A percentile compares a stretch with the other conserved stretches of the same genome.
Evolutionary conservation across 2,113 vertebrate species (phyloP).

Genomic region (Puma concolor): DNA sequence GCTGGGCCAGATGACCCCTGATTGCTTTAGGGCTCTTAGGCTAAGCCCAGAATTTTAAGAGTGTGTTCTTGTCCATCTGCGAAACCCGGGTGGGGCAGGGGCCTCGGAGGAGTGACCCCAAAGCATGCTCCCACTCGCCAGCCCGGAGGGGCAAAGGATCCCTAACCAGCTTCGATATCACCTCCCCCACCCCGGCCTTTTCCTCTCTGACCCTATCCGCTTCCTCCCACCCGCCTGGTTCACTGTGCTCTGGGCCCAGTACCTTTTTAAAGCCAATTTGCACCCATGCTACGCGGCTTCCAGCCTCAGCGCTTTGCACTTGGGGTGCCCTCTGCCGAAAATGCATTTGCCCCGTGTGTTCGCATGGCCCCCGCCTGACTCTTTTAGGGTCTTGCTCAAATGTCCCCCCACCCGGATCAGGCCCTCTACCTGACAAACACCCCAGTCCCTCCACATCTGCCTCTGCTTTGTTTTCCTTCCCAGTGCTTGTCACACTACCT

Average conservation of each 20-base stretch:
- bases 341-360: too few relatives aligned
- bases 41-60: neutral
- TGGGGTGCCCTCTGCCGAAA: neutral
- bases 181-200: neutral
- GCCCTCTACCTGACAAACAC: neutral
- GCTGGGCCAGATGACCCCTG: neutral
- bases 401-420: neutral
- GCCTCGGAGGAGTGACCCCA: neutral
- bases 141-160: neutral
- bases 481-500: accelerated
- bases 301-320: neutral
- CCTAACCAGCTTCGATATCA: neutral
- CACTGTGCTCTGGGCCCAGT: neutral
- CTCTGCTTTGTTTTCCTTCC: neutral
- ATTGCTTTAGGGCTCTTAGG: neutral
- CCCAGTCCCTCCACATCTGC: too few relatives aligned
- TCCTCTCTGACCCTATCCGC: neutral
- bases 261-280: neutral
- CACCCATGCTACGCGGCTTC: too few relatives aligned
- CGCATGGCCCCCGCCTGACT: accelerated
- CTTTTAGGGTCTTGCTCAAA: neutral
- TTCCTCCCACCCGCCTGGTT: neutral
- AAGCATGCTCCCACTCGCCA: neutral
- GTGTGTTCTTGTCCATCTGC: neutral
- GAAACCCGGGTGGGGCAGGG: too few relatives aligned